A percentile compares a stretch with the other conserved stretches of the same genome.
These are phyloP conservation scores for Centroberyx gerrardi DNA, from an alignment of 2,797 vertebrate species.

Conservation along the genomic window DNA sequence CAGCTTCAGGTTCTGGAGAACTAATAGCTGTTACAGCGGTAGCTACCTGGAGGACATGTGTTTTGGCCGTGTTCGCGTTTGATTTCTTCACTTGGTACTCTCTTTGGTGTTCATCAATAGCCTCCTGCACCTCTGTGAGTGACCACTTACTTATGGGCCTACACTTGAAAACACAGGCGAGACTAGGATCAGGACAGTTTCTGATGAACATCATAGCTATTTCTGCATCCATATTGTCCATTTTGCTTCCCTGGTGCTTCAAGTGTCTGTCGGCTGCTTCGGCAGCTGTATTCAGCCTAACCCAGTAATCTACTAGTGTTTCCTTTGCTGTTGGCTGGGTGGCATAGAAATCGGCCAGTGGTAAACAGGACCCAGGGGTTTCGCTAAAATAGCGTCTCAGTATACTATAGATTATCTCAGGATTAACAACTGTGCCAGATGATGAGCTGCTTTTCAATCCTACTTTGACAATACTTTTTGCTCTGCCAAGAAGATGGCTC, in stretches of 20 bases:
- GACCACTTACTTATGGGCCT: too few relatives aligned
- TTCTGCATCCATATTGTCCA: constrained; percentile 29
- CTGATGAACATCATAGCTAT: constrained; percentile 32
- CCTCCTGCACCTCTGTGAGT: too few relatives aligned
- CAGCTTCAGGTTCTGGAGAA: too few relatives aligned
- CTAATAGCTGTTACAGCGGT: too few relatives aligned
- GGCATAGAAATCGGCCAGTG: constrained; percentile 40
- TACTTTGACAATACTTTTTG: too few relatives aligned
- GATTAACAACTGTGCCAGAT: neutral
- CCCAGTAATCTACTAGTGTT: constrained; percentile 38
- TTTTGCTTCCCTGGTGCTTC: neutral
- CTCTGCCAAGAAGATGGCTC: too few relatives aligned
- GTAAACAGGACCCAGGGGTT: constrained; percentile 8
- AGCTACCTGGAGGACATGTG: neutral
- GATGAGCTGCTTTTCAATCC: constrained; percentile 21
- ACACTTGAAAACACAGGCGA: too few relatives aligned
- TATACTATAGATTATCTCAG: constrained; percentile 24
- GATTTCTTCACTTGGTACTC: too few relatives aligned
- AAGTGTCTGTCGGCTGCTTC: constrained; percentile 3
- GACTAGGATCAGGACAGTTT: constrained; percentile 26
- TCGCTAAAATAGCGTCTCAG: constrained; percentile 31
- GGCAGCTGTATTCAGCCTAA: constrained; percentile 28
- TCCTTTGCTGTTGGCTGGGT: constrained; percentile 11
- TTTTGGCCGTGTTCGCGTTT: neutral
- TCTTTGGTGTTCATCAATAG: too few relatives aligned